Evolutionary conservation across 2,797 vertebrate species (phyloP).

Genomic region (Bovichtus diacanthus): DNA sequence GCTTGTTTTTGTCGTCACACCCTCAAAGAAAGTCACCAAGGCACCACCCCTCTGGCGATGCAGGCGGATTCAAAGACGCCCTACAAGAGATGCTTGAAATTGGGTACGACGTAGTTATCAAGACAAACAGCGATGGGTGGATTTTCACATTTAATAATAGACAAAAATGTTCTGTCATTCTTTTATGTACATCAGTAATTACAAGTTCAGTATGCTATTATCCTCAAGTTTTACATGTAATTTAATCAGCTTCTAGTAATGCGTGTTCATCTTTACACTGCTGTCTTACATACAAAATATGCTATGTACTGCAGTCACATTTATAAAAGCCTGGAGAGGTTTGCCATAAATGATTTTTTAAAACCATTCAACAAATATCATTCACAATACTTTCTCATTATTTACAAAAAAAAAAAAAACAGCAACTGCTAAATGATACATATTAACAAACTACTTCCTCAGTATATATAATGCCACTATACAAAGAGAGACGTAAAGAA

Average conservation of each 20-base stretch:
- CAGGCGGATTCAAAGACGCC: not conserved
- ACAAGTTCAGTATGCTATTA: conserved; percentile 91
- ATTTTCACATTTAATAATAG: conserved; percentile 93
- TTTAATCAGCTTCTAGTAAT: conserved; percentile 93
- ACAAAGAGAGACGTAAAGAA: conserved; percentile 67
- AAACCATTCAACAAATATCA: conserved; percentile 84
- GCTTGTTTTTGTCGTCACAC: conserved; percentile 18
- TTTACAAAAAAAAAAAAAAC: conserved; percentile 89
- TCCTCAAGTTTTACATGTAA: conserved; percentile 85
- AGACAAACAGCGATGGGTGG: conserved; percentile 37
- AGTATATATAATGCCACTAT: conserved; percentile 83
- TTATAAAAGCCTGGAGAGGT: conserved; percentile 80
- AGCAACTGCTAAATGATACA: conserved; percentile 95
- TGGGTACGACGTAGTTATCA: not conserved
- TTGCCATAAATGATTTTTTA: conserved; percentile 72
- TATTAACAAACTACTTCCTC: conserved; percentile 91
- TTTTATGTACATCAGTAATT: conserved; percentile 92
- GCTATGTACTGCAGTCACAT: conserved; percentile 78
- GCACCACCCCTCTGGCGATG: not conserved
- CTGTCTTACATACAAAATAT: conserved; percentile 84
- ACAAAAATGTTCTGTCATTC: conserved; percentile 92
- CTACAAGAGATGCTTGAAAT: not conserved
- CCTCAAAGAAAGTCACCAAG: conserved; percentile 21
- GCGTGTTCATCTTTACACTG: conserved; percentile 76
- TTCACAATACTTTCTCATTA: conserved; percentile 96